Evolutionary conservation across 2,113 vertebrate genomes (phyloP).

Genomic region (Toxostoma redivivum): DNA sequence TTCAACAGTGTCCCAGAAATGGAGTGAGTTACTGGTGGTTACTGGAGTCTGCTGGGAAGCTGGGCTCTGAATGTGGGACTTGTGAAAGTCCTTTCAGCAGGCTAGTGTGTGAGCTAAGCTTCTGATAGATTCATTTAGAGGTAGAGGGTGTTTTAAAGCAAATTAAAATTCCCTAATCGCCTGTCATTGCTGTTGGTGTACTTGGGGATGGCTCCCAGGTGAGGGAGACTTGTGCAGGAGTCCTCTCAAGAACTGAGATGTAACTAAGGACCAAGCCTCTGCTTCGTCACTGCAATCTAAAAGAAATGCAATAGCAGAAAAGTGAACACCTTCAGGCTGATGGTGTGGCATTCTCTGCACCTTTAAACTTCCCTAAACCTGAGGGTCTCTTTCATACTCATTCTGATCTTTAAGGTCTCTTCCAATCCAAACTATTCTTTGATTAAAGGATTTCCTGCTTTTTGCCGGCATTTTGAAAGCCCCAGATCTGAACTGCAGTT

Average conservation of each 20-base stretch:
- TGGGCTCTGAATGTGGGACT: not conserved
- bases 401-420: not conserved
- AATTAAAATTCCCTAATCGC: not conserved
- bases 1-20: not conserved
- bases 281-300: not conserved
- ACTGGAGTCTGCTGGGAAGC: not conserved
- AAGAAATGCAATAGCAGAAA: not conserved
- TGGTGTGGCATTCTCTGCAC: not conserved
- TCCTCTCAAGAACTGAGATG: not conserved
- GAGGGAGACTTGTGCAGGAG: not conserved
- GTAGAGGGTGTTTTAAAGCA: not conserved
- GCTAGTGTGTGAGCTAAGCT: not conserved
- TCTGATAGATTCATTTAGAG: not conserved
- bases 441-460: not conserved
- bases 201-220: not conserved
- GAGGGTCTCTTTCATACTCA: rapidly evolving
- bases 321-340: not conserved
- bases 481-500: not conserved
- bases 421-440: not conserved
- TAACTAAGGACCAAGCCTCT: not conserved
- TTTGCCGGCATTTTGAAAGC: not conserved
- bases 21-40: not conserved
- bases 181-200: not conserved
- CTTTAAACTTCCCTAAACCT: not conserved
- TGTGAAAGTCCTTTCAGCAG: not conserved